Evolutionary conservation across 2,797 vertebrate genomes (phyloP).

Genomic region (Pteronotus mesoamericanus): DNA sequence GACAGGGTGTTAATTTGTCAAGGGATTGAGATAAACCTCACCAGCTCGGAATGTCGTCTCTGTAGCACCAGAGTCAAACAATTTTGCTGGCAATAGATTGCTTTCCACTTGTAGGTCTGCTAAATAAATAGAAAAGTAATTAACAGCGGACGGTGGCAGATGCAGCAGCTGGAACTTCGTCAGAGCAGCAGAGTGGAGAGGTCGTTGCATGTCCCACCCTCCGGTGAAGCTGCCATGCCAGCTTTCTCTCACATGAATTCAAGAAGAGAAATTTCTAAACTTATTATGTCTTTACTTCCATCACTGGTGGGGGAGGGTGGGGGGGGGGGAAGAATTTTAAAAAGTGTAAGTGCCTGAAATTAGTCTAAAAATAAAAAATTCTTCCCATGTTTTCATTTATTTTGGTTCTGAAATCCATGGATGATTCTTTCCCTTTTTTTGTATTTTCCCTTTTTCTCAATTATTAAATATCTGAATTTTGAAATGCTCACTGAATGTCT

Average conservation of each 20-base stretch:
- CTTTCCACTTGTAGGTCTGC: slow-evolving; percentile 83
- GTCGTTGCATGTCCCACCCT: slow-evolving; percentile 49
- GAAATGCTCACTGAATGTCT: slow-evolving; percentile 34
- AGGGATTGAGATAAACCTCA: slow-evolving; percentile 84
- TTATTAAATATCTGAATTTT: slow-evolving; percentile 63
- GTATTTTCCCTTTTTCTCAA: slow-evolving; percentile 37
- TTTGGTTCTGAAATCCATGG: slow-evolving; percentile 30
- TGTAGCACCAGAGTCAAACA: slow-evolving; percentile 87
- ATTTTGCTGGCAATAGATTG: slow-evolving; percentile 83
- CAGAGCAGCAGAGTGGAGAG: slow-evolving; percentile 73
- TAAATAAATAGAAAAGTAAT: slow-evolving; percentile 90
- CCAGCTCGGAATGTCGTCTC: slow-evolving; percentile 85
- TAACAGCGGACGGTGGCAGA: slow-evolving; percentile 81
- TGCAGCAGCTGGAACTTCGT: slow-evolving; percentile 82
- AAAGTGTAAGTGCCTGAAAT: slow-evolving; percentile 63
- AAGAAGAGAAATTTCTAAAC: slow-evolving; percentile 52
- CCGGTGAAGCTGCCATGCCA: slow-evolving; percentile 44
- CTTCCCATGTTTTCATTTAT: slow-evolving; percentile 57
- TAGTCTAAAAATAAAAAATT: slow-evolving; percentile 57
- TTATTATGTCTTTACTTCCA: slow-evolving; percentile 45
- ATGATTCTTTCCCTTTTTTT: background rate
- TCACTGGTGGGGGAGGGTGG: slow-evolving; percentile 53
- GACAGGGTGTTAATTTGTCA: slow-evolving; percentile 83
- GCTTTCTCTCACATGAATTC: slow-evolving; percentile 24
- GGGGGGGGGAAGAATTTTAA: background rate